These are phyloP conservation scores for Rhopalosiphum nymphaeae DNA, from an alignment of 2,888 invertebrate genomes.

Conservation along the genomic window DNA sequence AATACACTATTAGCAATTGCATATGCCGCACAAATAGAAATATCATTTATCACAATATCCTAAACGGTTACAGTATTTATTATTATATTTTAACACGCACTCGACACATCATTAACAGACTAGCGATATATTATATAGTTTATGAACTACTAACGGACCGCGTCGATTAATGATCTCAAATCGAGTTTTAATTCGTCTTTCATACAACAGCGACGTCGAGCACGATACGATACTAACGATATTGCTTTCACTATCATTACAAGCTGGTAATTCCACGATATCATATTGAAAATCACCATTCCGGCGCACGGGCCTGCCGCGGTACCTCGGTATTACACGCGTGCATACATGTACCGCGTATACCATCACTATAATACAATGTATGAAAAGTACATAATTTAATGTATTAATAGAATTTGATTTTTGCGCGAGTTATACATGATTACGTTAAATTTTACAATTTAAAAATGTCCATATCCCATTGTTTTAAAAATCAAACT, in stretches of 20 bases:
- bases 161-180: neutral
- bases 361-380: neutral
- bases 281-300: neutral
- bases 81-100: neutral
- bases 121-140: neutral
- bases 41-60: neutral
- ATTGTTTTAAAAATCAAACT: neutral
- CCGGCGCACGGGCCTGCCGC: neutral
- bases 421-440: rapidly evolving
- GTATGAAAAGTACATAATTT: neutral
- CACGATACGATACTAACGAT: neutral
- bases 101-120: neutral
- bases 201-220: neutral
- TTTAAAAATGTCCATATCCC: neutral
- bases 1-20: neutral
- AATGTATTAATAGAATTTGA: neutral
- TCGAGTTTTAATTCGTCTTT: neutral
- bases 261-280: neutral
- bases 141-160: neutral
- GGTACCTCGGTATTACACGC: neutral
- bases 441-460: neutral
- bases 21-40: neutral
- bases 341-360: neutral
- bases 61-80: neutral
- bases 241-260: neutral